phyloP scores from a whole-genome alignment of 2,797 vertebrate species.

The Paratrypauchen microcephalus region DNA sequence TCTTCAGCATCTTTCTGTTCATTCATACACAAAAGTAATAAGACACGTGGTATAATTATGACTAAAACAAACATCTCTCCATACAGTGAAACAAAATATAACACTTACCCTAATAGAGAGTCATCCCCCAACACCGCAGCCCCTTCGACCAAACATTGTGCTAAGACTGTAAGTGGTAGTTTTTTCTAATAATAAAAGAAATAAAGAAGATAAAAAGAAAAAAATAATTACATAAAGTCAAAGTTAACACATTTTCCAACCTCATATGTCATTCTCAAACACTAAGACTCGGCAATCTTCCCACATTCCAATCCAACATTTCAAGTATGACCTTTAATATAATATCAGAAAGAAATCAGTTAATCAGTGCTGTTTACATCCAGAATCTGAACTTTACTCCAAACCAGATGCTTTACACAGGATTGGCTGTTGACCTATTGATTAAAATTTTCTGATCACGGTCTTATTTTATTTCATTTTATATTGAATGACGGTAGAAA shows the following conservation, averaged over 20 bases:
- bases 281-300: too few species aligned
- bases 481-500: too few species aligned
- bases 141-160: conserved; percentile 93
- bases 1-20: conserved; percentile 92
- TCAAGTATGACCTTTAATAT: too few species aligned
- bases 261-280: too few species aligned
- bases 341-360: too few species aligned
- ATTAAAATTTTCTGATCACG: too few species aligned
- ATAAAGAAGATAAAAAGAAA: background rate
- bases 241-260: background rate
- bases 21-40: conserved; percentile 26
- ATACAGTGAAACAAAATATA: conserved; percentile 10
- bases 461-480: too few species aligned
- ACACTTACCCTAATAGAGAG: conserved; percentile 90
- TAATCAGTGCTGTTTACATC: too few species aligned
- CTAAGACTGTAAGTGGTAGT: conserved; percentile 90
- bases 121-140: conserved; percentile 92
- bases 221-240: background rate
- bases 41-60: conserved; percentile 23
- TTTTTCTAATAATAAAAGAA: conserved; percentile 84
- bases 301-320: too few species aligned
- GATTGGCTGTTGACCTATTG: too few species aligned
- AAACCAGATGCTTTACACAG: too few species aligned
- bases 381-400: too few species aligned
- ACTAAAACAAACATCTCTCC: conserved; percentile 13